Percentiles rank a stretch among this genome's conserved stretches.
Evolutionary conservation across 2,888 invertebrate species (phyloP).

Genomic region (Cataglyphis rosenhaueri): DNA sequence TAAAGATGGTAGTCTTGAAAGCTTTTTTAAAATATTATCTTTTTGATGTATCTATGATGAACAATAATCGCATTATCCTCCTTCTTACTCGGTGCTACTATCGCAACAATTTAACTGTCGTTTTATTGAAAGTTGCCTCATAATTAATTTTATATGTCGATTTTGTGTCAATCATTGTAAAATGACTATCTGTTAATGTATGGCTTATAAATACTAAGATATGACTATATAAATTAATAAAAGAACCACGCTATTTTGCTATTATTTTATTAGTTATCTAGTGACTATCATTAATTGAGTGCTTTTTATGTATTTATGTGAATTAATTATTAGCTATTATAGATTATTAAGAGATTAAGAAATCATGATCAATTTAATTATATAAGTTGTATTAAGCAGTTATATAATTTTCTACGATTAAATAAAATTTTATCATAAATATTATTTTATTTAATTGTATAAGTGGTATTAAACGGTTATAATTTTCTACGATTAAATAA

Average conservation of each 20-base stretch:
- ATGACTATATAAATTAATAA: background rate
- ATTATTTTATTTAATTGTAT: background rate
- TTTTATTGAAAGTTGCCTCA: background rate
- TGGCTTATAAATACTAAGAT: background rate
- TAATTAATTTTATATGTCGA: background rate
- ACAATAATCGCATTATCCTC: background rate
- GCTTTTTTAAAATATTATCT: background rate
- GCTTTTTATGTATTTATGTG: background rate
- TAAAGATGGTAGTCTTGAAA: conserved; percentile 11
- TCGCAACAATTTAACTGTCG: background rate
- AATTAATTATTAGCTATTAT: background rate
- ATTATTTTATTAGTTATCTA: background rate
- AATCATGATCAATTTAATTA: background rate
- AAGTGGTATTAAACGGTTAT: background rate
- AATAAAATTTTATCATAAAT: background rate
- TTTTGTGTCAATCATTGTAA: background rate
- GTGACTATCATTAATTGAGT: background rate
- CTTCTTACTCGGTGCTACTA: background rate
- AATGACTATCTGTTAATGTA: background rate
- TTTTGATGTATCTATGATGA: conserved; percentile 5
- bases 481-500: background rate
- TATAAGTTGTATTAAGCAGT: background rate
- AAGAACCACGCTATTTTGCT: background rate
- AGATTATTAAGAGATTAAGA: background rate
- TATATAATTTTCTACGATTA: background rate